Evolutionary conservation across 2,888 invertebrate genomes (phyloP).

Genomic region (Mongoloraphidia duomilia): DNA sequence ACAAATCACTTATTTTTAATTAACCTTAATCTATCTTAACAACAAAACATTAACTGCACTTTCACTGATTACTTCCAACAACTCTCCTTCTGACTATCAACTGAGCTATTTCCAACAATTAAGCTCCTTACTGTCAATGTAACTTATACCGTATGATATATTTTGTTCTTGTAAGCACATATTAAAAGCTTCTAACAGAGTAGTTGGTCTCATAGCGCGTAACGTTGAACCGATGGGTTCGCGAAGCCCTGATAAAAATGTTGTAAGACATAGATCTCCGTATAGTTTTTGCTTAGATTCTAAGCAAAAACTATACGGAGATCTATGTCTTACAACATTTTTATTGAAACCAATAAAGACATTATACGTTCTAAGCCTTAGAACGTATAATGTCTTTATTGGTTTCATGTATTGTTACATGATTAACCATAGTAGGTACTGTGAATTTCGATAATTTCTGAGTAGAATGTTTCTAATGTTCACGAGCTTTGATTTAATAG

Average conservation of each 20-base stretch:
- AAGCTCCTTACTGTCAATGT: too few species aligned
- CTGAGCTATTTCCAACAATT: too few species aligned
- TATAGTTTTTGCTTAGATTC: conserved; percentile 12
- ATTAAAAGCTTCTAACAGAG: conserved; percentile 11
- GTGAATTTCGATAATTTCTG: conserved; percentile 15
- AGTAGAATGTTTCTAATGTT: conserved; percentile 13
- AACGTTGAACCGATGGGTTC: conserved; percentile 15
- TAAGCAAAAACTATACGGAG: conserved; percentile 12
- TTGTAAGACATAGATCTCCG: conserved; percentile 15
- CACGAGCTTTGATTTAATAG: conserved; percentile 8
- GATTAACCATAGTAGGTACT: conserved; percentile 13
- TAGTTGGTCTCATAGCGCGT: conserved; percentile 13
- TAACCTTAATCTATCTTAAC: too few species aligned
- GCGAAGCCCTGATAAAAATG: conserved; percentile 12
- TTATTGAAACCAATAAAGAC: conserved; percentile 9
- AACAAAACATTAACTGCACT: too few species aligned
- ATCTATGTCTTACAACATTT: conserved; percentile 15
- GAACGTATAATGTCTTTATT: conserved; percentile 11
- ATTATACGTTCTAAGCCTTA: conserved; percentile 13
- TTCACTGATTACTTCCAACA: too few species aligned
- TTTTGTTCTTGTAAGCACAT: conserved; percentile 13
- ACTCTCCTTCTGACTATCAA: too few species aligned
- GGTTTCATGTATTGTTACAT: conserved; percentile 12
- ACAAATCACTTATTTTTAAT: too few species aligned
- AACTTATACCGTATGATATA: too few species aligned